Evolutionary conservation across 1,140 invertebrate species (phyloP), one percentile per base, ranked within the genome.

Genomic region (Heliothis subflexa): DNA sequence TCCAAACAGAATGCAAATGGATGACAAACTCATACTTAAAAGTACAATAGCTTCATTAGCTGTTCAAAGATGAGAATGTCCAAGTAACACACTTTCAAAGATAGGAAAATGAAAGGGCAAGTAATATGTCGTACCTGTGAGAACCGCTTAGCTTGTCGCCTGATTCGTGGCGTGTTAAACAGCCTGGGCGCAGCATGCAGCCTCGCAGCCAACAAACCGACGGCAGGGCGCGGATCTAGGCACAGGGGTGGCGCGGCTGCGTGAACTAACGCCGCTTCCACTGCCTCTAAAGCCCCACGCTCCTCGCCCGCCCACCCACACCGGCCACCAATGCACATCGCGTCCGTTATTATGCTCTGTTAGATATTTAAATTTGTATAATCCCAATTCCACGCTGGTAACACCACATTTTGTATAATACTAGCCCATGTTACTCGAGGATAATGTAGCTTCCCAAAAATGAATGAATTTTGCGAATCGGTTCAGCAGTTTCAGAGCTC

Each of bases 211-310:
- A 97, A 95, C 54, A 98, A 93, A 33, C 97, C 97, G 16, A 98
- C 96, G 25, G 97, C 95, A 5, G 97, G 97, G 84, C 97, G 96
- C 1, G 98, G 98, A 91, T 98, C 98, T 14, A 99, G 95, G 90
- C 98, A 99, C 2, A 99, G 94, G 25, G 97, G 97, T 54, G 97
- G 97, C 68, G 97, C 96, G 10, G 97, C 98, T 18, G 97, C 97
- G 82, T 98, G 95, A 16, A 99, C 95, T 70, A 99, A 91, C 84
- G 97, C 96, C 82, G 97, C 97, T 91, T 99, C 98, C 33, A 99
- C 86, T 5, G 91, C 92, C 91, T 99, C 98, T 61, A 99, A 87
- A 11, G 96, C 94, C 72, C 97, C 95, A 47, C 97, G 96, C 80
- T 98, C 98, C 78, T 99, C 97, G 14, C 96, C 95, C 61, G 96